phyloP scores from a whole-genome alignment of 2,888 invertebrate genomes.

The Drosophila atroscutellata region DNA sequence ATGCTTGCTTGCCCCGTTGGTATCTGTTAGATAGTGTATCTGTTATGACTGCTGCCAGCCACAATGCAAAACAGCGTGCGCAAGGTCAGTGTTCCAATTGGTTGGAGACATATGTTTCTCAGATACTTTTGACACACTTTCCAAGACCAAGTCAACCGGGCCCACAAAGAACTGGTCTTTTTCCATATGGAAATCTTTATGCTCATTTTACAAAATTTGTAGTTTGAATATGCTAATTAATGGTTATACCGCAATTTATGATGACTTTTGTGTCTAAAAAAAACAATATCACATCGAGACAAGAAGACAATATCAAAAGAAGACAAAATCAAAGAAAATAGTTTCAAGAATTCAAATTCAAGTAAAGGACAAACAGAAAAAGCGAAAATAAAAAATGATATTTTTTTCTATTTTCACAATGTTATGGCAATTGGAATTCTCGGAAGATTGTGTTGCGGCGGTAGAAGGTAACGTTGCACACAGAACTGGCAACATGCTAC shows the following conservation, averaged over 20 bases:
- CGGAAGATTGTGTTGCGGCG: not conserved
- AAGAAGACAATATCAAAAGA: not conserved
- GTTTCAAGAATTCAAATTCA: not conserved
- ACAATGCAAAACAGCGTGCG: slow-evolving; percentile 64
- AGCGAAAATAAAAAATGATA: not conserved
- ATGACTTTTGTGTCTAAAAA: not conserved
- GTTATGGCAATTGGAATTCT: slow-evolving; percentile 10
- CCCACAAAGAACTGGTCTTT: slow-evolving; percentile 45
- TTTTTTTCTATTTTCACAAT: slow-evolving; percentile 1
- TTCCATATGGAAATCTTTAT: slow-evolving; percentile 36
- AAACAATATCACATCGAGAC: not conserved
- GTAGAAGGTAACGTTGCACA: slow-evolving; percentile 10
- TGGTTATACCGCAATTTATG: slow-evolving; percentile 16
- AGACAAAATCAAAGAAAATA: not conserved
- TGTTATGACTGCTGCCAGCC: slow-evolving; percentile 4
- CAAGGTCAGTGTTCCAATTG: slow-evolving; percentile 70
- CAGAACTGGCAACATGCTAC: slow-evolving; percentile 23
- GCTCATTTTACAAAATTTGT: slow-evolving; percentile 25
- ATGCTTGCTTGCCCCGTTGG: slow-evolving; percentile 11
- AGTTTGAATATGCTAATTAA: slow-evolving; percentile 10
- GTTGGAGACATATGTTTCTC: slow-evolving; percentile 22
- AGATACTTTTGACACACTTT: slow-evolving; percentile 54
- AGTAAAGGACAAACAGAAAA: not conserved
- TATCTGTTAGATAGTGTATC: slow-evolving; percentile 53
- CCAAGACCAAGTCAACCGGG: slow-evolving; percentile 7